A percentile compares a stretch with the other conserved stretches of the same genome.
These are phyloP conservation scores for Pardosa pseudoannulata DNA, from an alignment of 2,888 invertebrate genomes.

Conservation along the genomic window DNA sequence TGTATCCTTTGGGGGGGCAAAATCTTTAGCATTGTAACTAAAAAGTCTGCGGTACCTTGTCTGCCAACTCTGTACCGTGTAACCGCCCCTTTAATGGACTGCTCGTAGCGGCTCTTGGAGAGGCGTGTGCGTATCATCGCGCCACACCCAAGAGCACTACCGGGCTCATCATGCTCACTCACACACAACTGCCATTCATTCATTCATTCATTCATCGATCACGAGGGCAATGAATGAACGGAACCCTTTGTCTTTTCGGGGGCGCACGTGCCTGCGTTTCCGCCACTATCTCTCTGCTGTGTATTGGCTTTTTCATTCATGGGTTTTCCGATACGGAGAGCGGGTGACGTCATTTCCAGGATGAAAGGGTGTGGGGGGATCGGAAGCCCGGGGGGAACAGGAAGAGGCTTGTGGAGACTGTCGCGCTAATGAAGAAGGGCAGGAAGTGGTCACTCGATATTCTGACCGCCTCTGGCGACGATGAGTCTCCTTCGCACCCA, in stretches of 20 bases:
- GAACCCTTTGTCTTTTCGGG: constrained; percentile 20
- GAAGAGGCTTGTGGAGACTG: background rate
- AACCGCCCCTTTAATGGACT: too few relatives aligned
- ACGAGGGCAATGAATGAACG: constrained; percentile 38
- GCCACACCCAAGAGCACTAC: too few relatives aligned
- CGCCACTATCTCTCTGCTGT: background rate
- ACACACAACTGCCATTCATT: too few relatives aligned
- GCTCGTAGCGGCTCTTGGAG: too few relatives aligned
- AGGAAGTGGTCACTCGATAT: constrained; percentile 66
- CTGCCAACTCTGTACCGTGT: too few relatives aligned
- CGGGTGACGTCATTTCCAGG: constrained; percentile 31
- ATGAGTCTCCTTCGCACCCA: too few relatives aligned
- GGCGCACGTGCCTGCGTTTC: constrained; percentile 43
- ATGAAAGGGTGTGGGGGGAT: background rate
- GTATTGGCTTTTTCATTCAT: constrained; percentile 24
- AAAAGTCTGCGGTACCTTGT: too few relatives aligned
- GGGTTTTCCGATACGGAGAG: background rate
- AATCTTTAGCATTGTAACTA: too few relatives aligned
- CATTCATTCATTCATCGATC: constrained; percentile 6
- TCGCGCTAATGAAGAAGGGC: constrained; percentile 29
- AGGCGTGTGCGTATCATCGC: too few relatives aligned
- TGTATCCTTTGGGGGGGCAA: too few relatives aligned
- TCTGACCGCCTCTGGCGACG: constrained; percentile 51
- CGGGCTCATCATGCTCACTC: too few relatives aligned
- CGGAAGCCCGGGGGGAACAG: background rate